Base-by-base conservation (phyloP, 2,888 invertebrate genomes). In the Andrena trimmerana region DNA sequence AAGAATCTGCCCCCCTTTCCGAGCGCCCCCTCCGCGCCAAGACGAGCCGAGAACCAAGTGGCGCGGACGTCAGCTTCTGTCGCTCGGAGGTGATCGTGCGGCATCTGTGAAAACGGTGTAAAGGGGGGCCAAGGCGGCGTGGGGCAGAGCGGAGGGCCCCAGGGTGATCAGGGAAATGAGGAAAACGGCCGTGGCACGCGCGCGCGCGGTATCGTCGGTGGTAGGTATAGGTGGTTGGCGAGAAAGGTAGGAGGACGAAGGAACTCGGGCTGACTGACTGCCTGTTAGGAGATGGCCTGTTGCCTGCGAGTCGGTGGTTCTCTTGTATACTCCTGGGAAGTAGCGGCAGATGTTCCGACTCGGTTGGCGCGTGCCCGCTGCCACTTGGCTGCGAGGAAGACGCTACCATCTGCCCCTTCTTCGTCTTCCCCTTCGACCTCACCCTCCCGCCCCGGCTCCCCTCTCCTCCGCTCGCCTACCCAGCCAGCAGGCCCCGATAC, bases 361-460 rank as follows among this genome's bases (percentile, higher is more conserved):
- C 89, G 90, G 88, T 89, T 91, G 93, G 93, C 94, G 93, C 93
- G 94, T 94, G 94, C 94, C 94, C 93, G 93, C 93, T 93, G 93
- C 93, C 94, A 94, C 94, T 94, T 94, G 92, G 93, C 93, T 91
- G 93, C 91, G 89, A 92, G 89, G 89, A 88, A 86, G 88, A 89
- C 90, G 89, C 81, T 87, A 88, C 91, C 92, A 91, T 92, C 92
- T 92, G 92, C 92, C 91, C 90, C 90, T 89, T 90, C 90, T 85
- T 90, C 88, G 89, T 83, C 88, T 90, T 88, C 87, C 85, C 88
- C 88, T 88, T 85, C 85, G 88, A 80, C 86, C 86, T 84, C 84
- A 71, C 75, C 78, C 83, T 89, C 90, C 90, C 89, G 2, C 90
- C 86, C 85, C 62, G 76, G 65, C 84, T 86, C 48, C 60, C 48